Evolutionary conservation across 2,888 invertebrate genomes (phyloP).

Genomic region (Aphodius granarius): DNA sequence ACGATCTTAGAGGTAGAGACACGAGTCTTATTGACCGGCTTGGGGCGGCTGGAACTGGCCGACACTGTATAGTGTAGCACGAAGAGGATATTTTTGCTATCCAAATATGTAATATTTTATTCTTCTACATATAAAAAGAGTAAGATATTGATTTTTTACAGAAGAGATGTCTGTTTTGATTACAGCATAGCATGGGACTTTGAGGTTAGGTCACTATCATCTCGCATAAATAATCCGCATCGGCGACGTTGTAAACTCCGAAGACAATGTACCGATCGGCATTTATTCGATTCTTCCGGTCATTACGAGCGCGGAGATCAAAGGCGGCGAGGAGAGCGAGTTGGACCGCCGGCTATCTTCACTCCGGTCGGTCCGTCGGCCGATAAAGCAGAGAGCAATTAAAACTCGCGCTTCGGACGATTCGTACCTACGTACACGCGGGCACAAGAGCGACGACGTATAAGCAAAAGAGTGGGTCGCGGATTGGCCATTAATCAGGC

Average conservation of each 20-base stretch:
- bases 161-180: no score
- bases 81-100: no score
- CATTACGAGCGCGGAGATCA: neutral
- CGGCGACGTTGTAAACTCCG: neutral
- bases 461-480: neutral
- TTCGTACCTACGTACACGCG: constrained; percentile 3
- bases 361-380: constrained; percentile 6
- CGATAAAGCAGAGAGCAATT: constrained; percentile 15
- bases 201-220: neutral
- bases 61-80: no score
- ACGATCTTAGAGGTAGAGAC: no score
- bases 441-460: constrained; percentile 4
- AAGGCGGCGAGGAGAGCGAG: neutral
- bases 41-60: no score
- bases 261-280: neutral
- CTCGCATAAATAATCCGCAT: neutral
- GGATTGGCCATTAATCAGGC: neutral
- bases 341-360: neutral
- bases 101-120: no score
- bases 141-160: no score
- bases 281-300: neutral
- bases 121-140: no score
- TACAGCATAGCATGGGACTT: no score
- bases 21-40: no score
- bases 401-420: constrained; percentile 4